Base-by-base conservation (phyloP, 2,113 vertebrate genomes). In the Ceyx cyanopectus region DNA sequence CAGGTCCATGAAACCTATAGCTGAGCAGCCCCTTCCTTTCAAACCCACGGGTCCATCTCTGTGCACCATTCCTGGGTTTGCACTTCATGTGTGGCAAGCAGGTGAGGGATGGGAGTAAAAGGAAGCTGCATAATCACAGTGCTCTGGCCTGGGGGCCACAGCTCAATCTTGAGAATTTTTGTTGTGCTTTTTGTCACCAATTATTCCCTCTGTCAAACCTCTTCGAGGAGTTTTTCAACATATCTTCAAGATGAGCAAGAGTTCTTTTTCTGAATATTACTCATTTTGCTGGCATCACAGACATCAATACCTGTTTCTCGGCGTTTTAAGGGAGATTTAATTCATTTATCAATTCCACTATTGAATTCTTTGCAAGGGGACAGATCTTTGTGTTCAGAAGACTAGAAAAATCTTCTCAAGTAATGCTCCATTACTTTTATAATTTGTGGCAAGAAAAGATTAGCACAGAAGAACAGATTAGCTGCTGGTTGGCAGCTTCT, bases 301-400 rank as follows among this genome's bases (percentile, higher is more conserved):
- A 5, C 60, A 81, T 84, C 57, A 32, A 68, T 83, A 81, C 21
- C 23, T 34, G 26, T 45, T 94, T 75, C 76, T 75, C n/a, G 75
- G 68, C 29, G 50, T 91, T 69, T 76, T 60, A 84, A 62, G 45
- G 46, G 86, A 68, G 67, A 76, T 69, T 75, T 79, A 76, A 77
- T 80, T 91, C 12, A 45, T 91, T 89, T 90, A 82, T 92, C 83
- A 89, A 60, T 69, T 91, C 26, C 7, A 32, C 10, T 87, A 37
- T 21, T 84, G 56, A 92, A 73, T 84, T 84, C 15, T 88, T 93
- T 88, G 69, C 67, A 91, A 81, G 15, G 20, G 20, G 46, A 80
- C n/a, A 79, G n/a, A 65, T 54, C 50, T 79, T 81, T 93, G 23
- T 41, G 18, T 51, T 77, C 51, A 94, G 62, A 73, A 90, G 41